phyloP scores from a whole-genome alignment of 2,888 invertebrate species.

The Calliopum simillimum region DNA sequence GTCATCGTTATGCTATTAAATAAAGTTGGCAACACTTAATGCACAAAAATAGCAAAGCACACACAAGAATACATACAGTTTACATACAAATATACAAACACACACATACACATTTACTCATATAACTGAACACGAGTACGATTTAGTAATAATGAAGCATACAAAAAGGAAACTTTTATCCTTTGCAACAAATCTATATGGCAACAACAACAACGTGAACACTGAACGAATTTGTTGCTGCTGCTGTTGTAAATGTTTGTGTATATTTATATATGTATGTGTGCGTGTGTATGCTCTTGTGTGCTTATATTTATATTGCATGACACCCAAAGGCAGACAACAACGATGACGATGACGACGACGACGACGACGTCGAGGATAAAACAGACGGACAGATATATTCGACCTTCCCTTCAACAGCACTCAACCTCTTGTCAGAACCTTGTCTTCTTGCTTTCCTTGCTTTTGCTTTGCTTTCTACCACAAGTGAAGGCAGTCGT shows the following conservation, averaged over 20 bases:
- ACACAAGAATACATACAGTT: constrained; percentile 42
- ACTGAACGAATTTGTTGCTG: not conserved
- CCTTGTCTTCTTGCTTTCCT: not conserved
- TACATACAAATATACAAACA: constrained; percentile 37
- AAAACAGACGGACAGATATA: not conserved
- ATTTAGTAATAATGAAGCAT: constrained; percentile 57
- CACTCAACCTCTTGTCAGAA: not conserved
- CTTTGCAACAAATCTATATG: constrained; percentile 39
- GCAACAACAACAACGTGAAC: constrained; percentile 37
- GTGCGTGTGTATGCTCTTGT: constrained; percentile 16
- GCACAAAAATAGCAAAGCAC: constrained; percentile 47
- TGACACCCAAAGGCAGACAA: constrained; percentile 4
- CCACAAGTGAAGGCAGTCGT: too few relatives aligned
- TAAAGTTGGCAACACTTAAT: constrained; percentile 65
- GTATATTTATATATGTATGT: constrained; percentile 2
- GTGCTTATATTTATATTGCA: not conserved
- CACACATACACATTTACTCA: constrained; percentile 4
- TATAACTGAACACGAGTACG: constrained; percentile 34
- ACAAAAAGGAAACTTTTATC: constrained; percentile 43
- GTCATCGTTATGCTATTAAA: constrained; percentile 63
- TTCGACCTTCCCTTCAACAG: constrained; percentile 1
- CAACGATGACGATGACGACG: not conserved
- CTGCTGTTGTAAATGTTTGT: not conserved
- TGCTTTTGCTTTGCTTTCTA: too few relatives aligned
- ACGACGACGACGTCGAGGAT: not conserved